Evolutionary conservation across 2,797 vertebrate species (phyloP), one percentile per base, ranked within the genome.

Genomic region (Macropus fuliginosus): DNA sequence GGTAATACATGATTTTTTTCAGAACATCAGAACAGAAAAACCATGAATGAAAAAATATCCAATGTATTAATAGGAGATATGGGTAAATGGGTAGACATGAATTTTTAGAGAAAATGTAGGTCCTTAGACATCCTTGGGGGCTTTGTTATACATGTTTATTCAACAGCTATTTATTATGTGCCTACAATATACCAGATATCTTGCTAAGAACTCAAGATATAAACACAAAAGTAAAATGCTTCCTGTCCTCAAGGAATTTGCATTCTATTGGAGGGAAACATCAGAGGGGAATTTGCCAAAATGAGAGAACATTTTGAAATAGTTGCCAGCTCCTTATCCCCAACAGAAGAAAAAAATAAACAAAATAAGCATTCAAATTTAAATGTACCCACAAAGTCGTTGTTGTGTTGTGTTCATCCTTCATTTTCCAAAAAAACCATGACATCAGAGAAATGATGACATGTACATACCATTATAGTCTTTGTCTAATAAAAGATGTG

Each of bases 21-120:
- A 97, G 55, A 97, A 94, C 11, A 96, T 1, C 1, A 93, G 14
- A 52, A 28, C 11, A 93, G 59, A 93, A 95, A 94, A 93, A 56
- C 56, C 93, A 92, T 87, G 91, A 93, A 94, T 87, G 34, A 87
- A 46, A 50, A 46, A 50, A 87, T 27, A 87, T 87, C 24, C 24
- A 50, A 87, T 27, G 13, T 87, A 9, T 87, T 87, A 50, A 50
- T 21, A 46, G 24, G 74, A 87, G 24, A 46, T 24, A 10, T 50
- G 40, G 40, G 3, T 40, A 87, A 50, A 24, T 50, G 24, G 40
- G 40, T 27, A 50, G 40, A 50, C 40, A 11, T 27, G 74, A 87
- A 87, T 50, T 27, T 24, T 24, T 87, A 87, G 18, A 87, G 18
- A 27, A 87, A 87, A 87, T 50, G 40, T 12, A 87, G 2, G 14